These are phyloP conservation scores for Carpatolechia fugitivella DNA, from an alignment of 2,888 invertebrate genomes.

Conservation along the genomic window DNA sequence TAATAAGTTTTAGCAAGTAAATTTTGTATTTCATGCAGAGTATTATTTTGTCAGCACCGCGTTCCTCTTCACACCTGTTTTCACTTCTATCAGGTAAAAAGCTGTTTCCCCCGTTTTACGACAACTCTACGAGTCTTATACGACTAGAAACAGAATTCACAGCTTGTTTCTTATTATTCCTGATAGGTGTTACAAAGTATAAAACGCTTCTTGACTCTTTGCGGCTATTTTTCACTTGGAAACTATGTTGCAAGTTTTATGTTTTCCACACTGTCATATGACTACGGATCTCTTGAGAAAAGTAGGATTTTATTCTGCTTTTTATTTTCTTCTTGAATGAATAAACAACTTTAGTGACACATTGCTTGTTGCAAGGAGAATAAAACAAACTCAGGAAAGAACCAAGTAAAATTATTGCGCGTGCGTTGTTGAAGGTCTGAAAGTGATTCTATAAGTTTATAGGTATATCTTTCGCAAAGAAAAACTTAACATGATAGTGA, in stretches of 20 bases:
- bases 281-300: not conserved
- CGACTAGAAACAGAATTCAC: not conserved
- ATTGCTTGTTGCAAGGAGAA: not conserved
- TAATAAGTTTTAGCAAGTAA: too few relatives aligned
- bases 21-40: too few relatives aligned
- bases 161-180: not conserved
- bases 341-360: not conserved
- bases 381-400: too few relatives aligned
- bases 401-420: too few relatives aligned
- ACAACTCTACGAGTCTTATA: constrained; percentile 4
- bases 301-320: not conserved
- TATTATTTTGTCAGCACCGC: too few relatives aligned
- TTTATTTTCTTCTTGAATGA: not conserved
- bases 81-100: not conserved
- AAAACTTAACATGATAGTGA: too few relatives aligned
- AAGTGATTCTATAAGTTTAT: too few relatives aligned
- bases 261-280: not conserved
- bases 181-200: constrained; percentile 4
- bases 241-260: constrained; percentile 3
- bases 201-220: constrained; percentile 3
- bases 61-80: not conserved
- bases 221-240: constrained; percentile 6
- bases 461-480: too few relatives aligned
- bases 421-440: too few relatives aligned
- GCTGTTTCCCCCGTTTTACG: not conserved